Evolutionary conservation across 2,888 invertebrate species (phyloP).

Genomic region (Gymnocheta viridis): DNA sequence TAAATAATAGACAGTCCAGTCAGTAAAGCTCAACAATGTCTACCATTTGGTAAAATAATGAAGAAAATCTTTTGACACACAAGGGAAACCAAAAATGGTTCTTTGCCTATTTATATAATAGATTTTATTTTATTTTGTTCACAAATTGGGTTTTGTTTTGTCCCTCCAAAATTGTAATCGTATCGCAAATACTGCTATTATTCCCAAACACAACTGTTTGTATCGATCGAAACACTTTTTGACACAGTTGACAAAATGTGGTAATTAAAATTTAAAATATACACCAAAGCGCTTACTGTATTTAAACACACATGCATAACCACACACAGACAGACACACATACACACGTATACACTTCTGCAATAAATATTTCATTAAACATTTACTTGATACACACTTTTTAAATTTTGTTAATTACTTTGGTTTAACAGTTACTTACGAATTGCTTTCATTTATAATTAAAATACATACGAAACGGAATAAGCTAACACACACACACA

Average conservation of each 20-base stretch:
- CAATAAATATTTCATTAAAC: conserved; percentile 21
- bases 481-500: background rate
- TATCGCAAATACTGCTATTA: background rate
- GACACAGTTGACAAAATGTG: conserved; percentile 64
- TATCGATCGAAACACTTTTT: conserved; percentile 58
- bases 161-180: background rate
- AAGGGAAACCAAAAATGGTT: too few relatives aligned
- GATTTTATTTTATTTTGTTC: too few relatives aligned
- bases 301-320: background rate
- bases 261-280: conserved; percentile 63
- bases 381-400: conserved; percentile 13
- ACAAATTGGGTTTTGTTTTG: background rate
- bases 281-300: conserved; percentile 20
- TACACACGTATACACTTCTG: background rate
- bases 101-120: too few relatives aligned
- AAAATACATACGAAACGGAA: background rate
- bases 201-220: background rate
- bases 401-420: conserved; percentile 44
- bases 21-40: too few relatives aligned
- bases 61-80: too few relatives aligned
- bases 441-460: background rate
- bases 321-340: background rate
- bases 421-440: conserved; percentile 13
- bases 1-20: too few relatives aligned
- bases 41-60: too few relatives aligned